Percentiles rank a stretch among this genome's conserved stretches.
These are phyloP conservation scores for Parasteatoda lunata DNA, from an alignment of 2,888 invertebrate species.

Conservation along the genomic window DNA sequence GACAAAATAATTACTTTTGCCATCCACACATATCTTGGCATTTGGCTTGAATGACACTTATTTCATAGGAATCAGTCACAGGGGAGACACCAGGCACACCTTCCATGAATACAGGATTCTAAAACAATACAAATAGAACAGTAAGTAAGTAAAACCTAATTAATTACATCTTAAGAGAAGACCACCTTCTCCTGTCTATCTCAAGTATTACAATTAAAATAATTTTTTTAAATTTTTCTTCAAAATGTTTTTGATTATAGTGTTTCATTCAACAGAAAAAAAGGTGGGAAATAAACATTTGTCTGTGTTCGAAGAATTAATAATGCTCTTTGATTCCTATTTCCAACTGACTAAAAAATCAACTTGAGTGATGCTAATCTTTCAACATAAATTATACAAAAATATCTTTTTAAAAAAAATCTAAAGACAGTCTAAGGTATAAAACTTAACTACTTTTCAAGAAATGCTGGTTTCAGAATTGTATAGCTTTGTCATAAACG, in stretches of 20 bases:
- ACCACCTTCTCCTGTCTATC: too few relatives aligned
- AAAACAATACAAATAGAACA: not conserved
- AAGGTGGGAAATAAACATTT: not conserved
- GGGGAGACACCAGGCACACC: conserved; percentile 87
- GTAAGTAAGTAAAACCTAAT: too few relatives aligned
- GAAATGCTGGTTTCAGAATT: too few relatives aligned
- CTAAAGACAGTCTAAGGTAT: too few relatives aligned
- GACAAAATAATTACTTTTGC: conserved; percentile 76
- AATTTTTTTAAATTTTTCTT: not conserved
- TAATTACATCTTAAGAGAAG: too few relatives aligned
- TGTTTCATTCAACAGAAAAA: not conserved
- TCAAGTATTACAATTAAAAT: not conserved
- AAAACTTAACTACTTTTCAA: too few relatives aligned
- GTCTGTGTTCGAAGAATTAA: not conserved
- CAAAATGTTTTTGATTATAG: not conserved
- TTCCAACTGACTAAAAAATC: too few relatives aligned
- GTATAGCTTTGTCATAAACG: too few relatives aligned
- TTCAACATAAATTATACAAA: too few relatives aligned
- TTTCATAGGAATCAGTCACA: conserved; percentile 80
- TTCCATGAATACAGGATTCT: conserved; percentile 82
- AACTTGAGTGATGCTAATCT: too few relatives aligned
- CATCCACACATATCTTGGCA: conserved; percentile 88
- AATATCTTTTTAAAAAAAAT: too few relatives aligned
- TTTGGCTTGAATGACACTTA: conserved; percentile 82
- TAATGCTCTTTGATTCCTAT: too few relatives aligned